These are phyloP conservation scores for Lottia gigantea DNA, from an alignment of 2,888 invertebrate species.

Conservation along the genomic window DNA sequence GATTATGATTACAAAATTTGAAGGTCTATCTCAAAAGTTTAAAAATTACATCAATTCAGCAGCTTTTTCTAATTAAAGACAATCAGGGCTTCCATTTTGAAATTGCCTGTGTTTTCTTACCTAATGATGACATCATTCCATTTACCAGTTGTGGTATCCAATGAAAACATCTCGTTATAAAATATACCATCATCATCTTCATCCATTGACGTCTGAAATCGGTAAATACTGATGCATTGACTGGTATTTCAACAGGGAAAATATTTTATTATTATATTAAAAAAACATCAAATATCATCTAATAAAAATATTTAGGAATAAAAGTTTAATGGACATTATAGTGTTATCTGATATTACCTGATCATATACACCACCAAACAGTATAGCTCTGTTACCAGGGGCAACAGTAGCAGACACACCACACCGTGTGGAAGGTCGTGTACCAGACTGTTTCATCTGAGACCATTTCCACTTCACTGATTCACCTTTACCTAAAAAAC, in stretches of 20 bases:
- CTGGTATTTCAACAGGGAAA: no score
- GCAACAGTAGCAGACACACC: constrained; percentile 77
- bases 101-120: constrained; percentile 34
- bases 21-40: no score
- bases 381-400: constrained; percentile 78
- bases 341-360: constrained; percentile 68
- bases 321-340: no score
- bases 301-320: no score
- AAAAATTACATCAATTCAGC: no score
- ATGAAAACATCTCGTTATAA: constrained; percentile 80
- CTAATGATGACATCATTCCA: constrained; percentile 77
- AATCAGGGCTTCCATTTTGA: no score
- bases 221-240: no score
- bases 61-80: no score
- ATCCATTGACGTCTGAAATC: constrained; percentile 69
- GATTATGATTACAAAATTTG: no score
- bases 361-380: constrained; percentile 90
- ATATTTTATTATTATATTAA: no score
- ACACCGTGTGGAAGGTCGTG: constrained; percentile 75
- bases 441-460: constrained; percentile 76
- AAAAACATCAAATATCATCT: no score
- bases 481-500: constrained; percentile 33
- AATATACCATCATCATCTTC: constrained; percentile 84
- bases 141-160: constrained; percentile 80
- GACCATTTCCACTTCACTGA: constrained; percentile 79